Conservation (phyloP, 2,888 invertebrate species). For the Yponomeuta plumbellus region DNA sequence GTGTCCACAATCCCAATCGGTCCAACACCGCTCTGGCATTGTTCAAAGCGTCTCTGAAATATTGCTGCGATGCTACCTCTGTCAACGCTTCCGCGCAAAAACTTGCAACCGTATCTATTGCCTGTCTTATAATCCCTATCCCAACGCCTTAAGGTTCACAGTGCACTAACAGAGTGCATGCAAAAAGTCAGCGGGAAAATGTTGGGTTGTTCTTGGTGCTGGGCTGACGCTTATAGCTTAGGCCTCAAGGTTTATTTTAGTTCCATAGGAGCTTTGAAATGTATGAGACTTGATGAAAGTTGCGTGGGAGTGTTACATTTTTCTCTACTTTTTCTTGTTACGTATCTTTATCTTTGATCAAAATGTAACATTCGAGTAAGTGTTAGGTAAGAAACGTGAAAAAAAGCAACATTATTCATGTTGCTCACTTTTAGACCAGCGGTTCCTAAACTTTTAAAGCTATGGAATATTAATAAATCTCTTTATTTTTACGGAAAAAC, state of each 20-base stretch:
- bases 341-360: not conserved
- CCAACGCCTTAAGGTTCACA: not conserved
- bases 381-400: not conserved
- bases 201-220: not conserved
- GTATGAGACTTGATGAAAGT: not conserved
- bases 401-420: too few species aligned
- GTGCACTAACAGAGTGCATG: not conserved
- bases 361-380: not conserved
- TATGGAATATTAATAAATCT: too few species aligned
- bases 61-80: slow-evolving; percentile 2
- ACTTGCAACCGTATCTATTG: not conserved
- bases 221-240: not conserved
- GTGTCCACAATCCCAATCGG: not conserved
- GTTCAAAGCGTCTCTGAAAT: not conserved
- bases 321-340: not conserved
- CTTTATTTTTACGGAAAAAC: too few species aligned
- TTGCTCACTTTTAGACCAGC: too few species aligned
- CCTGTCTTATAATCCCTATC: not conserved
- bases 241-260: not conserved
- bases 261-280: not conserved
- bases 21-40: not conserved
- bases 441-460: too few species aligned
- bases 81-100: slow-evolving; percentile 12
- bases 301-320: not conserved
- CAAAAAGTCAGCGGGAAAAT: not conserved